Evolutionary conservation across 2,888 invertebrate species (phyloP).

Genomic region (Noctua janthe): DNA sequence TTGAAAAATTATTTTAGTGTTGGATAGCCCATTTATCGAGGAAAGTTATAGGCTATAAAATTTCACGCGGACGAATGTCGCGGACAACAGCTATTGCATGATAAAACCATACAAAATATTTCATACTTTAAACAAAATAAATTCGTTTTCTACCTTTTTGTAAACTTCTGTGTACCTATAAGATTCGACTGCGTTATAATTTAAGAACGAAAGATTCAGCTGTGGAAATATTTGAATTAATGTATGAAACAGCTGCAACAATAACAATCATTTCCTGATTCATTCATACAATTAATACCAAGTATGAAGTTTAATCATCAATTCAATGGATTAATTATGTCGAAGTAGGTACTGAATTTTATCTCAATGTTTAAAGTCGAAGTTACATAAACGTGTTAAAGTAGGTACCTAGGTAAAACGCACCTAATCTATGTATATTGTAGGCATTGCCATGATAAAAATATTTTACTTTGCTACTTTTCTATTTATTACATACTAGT

Average conservation of each 20-base stretch:
- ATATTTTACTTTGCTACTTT: background rate
- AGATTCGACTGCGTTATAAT: background rate
- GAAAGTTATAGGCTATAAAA: too few relatives aligned
- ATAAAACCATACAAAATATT: too few relatives aligned
- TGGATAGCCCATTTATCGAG: too few relatives aligned
- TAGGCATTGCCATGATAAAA: background rate
- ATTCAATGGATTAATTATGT: background rate
- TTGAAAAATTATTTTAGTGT: too few relatives aligned
- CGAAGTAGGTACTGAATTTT: conserved; percentile 10
- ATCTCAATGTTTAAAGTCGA: conserved; percentile 10
- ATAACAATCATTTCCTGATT: background rate
- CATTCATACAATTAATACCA: background rate
- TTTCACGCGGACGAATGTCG: too few relatives aligned
- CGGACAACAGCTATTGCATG: too few relatives aligned
- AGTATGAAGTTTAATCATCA: background rate
- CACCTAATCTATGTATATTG: background rate
- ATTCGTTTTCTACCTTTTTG: background rate
- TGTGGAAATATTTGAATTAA: background rate
- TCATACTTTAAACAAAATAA: too few relatives aligned
- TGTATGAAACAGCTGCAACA: conserved; percentile 13
- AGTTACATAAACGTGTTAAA: background rate
- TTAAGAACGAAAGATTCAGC: background rate
- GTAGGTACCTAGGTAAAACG: background rate
- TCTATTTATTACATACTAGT: too few relatives aligned
- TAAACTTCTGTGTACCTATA: background rate